Conservation (phyloP, 2,113 vertebrate species). For the Coregonus clupeaformis region DNA sequence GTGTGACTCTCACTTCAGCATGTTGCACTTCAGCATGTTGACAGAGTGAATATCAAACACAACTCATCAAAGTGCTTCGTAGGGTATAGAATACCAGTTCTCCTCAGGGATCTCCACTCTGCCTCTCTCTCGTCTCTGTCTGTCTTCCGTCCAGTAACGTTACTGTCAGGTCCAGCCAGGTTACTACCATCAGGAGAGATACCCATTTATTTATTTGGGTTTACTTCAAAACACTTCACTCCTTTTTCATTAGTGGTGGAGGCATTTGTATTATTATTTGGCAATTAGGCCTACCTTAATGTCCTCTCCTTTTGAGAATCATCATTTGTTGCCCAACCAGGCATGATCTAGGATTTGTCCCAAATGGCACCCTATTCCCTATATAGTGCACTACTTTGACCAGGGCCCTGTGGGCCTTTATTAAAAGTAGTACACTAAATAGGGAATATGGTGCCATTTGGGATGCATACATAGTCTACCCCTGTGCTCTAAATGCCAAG, state of each 20-base stretch:
- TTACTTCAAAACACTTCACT: no score
- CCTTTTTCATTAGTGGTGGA: background rate
- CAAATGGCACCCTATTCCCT: background rate
- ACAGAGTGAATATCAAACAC: no score
- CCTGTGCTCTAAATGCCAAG: constrained; percentile 47
- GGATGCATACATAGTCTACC: background rate
- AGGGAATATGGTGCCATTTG: no score
- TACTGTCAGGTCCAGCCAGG: background rate
- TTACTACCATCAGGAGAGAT: background rate
- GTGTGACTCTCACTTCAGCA: background rate
- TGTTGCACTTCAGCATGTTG: no score
- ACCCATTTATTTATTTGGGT: no score
- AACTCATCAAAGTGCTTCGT: background rate
- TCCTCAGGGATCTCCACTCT: background rate
- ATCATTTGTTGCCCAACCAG: constrained; percentile 52
- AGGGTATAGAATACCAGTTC: background rate
- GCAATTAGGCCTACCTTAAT: constrained; percentile 33
- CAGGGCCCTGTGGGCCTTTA: background rate
- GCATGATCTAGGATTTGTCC: constrained; percentile 9
- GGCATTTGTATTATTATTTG: constrained; percentile 16
- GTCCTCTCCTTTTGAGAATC: constrained; percentile 47
- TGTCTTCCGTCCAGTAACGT: no score
- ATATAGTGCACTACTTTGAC: no score
- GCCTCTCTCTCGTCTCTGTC: background rate
- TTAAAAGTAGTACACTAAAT: background rate